Evolutionary conservation across 2,797 vertebrate species (phyloP).

Genomic region (Clamator glandarius): DNA sequence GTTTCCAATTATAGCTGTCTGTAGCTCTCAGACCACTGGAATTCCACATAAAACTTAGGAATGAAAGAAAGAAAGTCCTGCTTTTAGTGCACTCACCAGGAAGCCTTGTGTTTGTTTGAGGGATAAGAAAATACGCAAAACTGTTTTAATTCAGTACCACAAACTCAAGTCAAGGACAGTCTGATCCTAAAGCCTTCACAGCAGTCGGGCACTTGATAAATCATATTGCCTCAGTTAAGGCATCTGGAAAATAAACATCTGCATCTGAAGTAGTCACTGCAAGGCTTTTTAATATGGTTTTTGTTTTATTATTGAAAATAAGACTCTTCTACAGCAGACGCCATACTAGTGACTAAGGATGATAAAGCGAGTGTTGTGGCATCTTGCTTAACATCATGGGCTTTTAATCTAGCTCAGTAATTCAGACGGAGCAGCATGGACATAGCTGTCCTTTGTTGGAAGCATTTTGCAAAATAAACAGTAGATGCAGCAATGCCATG

Average conservation of each 20-base stretch:
- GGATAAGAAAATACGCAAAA: not conserved
- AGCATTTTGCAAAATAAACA: not conserved
- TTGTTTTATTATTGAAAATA: not conserved
- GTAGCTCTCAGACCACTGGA: slow-evolving; percentile 7
- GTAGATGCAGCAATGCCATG: not conserved
- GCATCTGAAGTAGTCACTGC: not conserved
- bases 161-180: not conserved
- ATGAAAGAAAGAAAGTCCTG: not conserved
- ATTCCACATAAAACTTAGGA: not conserved
- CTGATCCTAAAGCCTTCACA: not conserved
- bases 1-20: not conserved
- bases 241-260: not conserved
- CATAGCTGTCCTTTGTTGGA: not conserved
- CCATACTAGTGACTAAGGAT: not conserved
- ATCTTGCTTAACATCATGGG: not conserved
- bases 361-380: not conserved
- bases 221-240: not conserved
- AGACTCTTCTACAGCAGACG: not conserved
- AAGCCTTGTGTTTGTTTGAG: not conserved
- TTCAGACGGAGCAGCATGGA: not conserved
- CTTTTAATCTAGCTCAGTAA: not conserved
- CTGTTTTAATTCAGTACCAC: not conserved
- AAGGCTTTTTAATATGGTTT: not conserved
- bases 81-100: not conserved
- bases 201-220: not conserved